These are phyloP conservation scores for Eulemur albifrons DNA, from an alignment of 2,797 vertebrate species.

Conservation along the genomic window DNA sequence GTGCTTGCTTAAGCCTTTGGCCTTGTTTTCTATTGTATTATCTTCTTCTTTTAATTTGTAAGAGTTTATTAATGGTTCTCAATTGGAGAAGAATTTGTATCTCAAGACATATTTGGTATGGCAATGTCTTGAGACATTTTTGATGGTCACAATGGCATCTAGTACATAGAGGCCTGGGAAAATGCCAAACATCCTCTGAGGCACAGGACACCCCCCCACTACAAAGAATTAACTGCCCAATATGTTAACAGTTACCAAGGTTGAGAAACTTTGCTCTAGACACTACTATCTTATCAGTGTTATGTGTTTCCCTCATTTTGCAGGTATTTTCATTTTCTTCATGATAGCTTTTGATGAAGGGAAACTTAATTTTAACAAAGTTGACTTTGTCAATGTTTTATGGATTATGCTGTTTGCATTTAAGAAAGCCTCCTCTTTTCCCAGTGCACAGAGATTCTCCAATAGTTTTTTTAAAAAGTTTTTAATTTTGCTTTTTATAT, in stretches of 20 bases:
- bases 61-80: neutral
- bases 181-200: neutral
- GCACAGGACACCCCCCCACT: neutral
- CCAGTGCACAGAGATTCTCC: neutral
- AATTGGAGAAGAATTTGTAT: neutral
- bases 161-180: neutral
- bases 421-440: neutral
- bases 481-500: neutral
- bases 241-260: neutral
- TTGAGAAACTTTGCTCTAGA: neutral
- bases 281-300: neutral
- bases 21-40: neutral
- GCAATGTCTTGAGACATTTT: neutral
- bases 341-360: neutral
- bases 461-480: neutral
- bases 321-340: neutral
- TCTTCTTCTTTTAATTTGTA: neutral
- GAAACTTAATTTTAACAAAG: constrained; percentile 25
- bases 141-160: neutral
- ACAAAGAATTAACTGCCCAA: neutral
- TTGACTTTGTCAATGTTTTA: neutral
- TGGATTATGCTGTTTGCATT: neutral
- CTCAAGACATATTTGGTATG: neutral
- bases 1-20: neutral
- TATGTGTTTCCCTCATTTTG: neutral